These are phyloP conservation scores for Mormyrus hasselquistii DNA, from an alignment of 2,797 vertebrate genomes.

Conservation along the genomic window DNA sequence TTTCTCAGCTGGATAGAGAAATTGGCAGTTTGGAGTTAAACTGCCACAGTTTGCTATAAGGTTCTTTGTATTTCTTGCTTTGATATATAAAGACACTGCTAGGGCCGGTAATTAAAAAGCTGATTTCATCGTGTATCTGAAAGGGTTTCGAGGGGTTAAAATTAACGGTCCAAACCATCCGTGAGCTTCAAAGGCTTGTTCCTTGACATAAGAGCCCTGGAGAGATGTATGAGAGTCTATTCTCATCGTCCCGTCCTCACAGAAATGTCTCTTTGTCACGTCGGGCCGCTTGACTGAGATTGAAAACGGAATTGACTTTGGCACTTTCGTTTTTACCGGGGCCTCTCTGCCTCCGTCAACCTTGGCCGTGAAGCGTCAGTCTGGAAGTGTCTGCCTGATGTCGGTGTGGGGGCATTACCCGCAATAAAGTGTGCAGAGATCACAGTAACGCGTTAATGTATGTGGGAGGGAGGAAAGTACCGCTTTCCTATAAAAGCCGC, in stretches of 20 bases:
- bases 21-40: not conserved
- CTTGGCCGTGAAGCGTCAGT: not conserved
- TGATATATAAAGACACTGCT: not conserved
- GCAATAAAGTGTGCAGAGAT: not conserved
- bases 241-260: not conserved
- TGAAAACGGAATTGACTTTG: conserved; percentile 10
- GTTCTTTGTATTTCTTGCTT: not conserved
- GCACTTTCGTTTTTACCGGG: not conserved
- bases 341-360: not conserved
- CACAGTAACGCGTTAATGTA: not conserved
- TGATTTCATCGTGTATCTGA: not conserved
- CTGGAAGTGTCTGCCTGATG: not conserved
- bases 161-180: not conserved
- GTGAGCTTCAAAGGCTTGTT: not conserved
- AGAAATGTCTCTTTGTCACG: not conserved
- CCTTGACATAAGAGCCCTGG: not conserved
- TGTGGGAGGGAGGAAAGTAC: not conserved
- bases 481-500: not conserved
- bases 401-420: not conserved
- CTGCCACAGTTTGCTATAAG: not conserved
- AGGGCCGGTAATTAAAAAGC: conserved; percentile 1
- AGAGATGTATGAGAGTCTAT: not conserved
- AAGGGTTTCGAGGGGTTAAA: not conserved
- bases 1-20: conserved; percentile 13
- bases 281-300: not conserved